phyloP scores from a whole-genome alignment of 2,113 vertebrate species.

The Lates calcarifer region DNA sequence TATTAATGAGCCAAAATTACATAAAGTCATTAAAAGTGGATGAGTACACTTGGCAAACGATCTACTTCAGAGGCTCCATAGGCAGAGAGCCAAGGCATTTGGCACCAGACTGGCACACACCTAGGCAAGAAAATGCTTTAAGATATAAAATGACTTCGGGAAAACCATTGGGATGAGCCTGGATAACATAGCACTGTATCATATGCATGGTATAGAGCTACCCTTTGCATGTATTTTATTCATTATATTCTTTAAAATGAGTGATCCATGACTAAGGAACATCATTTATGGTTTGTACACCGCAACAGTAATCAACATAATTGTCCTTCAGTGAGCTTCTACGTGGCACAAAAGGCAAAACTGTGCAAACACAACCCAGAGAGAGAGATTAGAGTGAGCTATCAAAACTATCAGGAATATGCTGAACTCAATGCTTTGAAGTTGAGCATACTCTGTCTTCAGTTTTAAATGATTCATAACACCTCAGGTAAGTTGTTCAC shows the following conservation, averaged over 20 bases:
- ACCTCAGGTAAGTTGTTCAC: constrained; percentile 23
- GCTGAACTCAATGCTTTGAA: constrained; percentile 43
- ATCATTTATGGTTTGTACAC: constrained; percentile 27
- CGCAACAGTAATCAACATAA: constrained; percentile 21
- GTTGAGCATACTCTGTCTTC: constrained; percentile 32
- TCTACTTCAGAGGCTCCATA: constrained; percentile 58
- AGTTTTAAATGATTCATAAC: constrained; percentile 36
- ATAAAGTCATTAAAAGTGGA: constrained; percentile 84
- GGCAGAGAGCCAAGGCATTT: constrained; percentile 67
- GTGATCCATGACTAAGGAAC: constrained; percentile 34
- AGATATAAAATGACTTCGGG: constrained; percentile 28
- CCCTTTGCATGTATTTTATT: constrained; percentile 32
- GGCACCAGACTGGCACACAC: constrained; percentile 67
- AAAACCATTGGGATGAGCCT: constrained; percentile 14
- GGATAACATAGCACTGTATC: constrained; percentile 19
- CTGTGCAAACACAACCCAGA: constrained; percentile 9
- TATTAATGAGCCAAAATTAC: constrained; percentile 82
- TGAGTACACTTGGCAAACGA: constrained; percentile 74
- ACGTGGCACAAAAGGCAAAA: constrained; percentile 29
- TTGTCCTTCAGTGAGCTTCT: constrained; percentile 28
- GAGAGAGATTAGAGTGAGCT: constrained; percentile 4
- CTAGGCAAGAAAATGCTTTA: constrained; percentile 51
- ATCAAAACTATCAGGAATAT: constrained; percentile 22
- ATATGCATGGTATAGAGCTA: constrained; percentile 8
- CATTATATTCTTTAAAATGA: constrained; percentile 41